These are phyloP conservation scores for Takifugu ocellatus DNA, from an alignment of 2,797 vertebrate genomes.

Conservation along the genomic window DNA sequence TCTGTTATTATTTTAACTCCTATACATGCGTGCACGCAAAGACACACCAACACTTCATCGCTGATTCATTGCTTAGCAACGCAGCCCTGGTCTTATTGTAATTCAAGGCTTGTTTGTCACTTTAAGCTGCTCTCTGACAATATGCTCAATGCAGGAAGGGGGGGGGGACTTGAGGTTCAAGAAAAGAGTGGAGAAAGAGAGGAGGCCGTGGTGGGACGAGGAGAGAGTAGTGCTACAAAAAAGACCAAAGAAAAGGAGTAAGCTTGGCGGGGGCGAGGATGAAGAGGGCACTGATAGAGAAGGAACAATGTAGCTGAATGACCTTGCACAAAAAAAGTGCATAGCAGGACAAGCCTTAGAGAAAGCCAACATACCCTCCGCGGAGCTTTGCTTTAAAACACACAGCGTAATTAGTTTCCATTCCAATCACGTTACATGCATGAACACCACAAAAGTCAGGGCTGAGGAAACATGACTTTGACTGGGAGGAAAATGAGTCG, in stretches of 20 bases:
- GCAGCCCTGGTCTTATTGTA: constrained; percentile 79
- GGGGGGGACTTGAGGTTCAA: constrained; percentile 28
- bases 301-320: constrained; percentile 35
- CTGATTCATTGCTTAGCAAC: constrained; percentile 85
- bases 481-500: constrained; percentile 50
- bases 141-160: constrained; percentile 79
- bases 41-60: constrained; percentile 23
- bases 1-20: constrained; percentile 13
- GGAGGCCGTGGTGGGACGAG: constrained; percentile 48
- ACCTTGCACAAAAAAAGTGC: constrained; percentile 50
- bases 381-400: constrained; percentile 28
- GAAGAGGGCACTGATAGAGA: constrained; percentile 26
- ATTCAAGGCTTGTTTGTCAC: constrained; percentile 86
- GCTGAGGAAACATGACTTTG: constrained; percentile 41
- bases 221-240: constrained; percentile 40
- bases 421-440: constrained; percentile 33
- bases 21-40: constrained; percentile 20
- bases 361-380: constrained; percentile 9
- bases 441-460: constrained; percentile 39
- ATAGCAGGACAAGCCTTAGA: no score
- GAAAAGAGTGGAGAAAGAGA: constrained; percentile 40
- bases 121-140: constrained; percentile 83
- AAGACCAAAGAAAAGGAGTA: constrained; percentile 12
- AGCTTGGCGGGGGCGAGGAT: constrained; percentile 14
- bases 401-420: constrained; percentile 37